Evolutionary conservation across 2,888 invertebrate genomes (phyloP).

Genomic region (Meteorus colon): DNA sequence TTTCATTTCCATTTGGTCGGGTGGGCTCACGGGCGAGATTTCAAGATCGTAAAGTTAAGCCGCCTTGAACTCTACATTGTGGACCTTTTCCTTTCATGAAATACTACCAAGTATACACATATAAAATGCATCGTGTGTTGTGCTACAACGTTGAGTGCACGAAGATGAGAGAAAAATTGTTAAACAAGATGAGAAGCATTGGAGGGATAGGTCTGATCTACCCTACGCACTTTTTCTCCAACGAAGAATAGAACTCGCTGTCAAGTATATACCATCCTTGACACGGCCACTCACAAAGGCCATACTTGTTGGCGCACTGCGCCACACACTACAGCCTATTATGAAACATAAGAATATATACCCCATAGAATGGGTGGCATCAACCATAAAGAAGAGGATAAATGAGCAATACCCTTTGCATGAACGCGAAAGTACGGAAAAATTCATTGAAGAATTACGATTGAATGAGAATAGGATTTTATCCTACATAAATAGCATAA

Average conservation of each 20-base stretch:
- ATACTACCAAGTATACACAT: constrained; percentile 24
- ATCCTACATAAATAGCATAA: too few species aligned
- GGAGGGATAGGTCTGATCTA: constrained; percentile 24
- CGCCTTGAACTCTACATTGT: constrained; percentile 62
- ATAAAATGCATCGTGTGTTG: constrained; percentile 22
- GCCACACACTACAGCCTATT: constrained; percentile 46
- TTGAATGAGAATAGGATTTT: too few species aligned
- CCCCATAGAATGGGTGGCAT: background rate
- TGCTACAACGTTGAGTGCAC: constrained; percentile 37
- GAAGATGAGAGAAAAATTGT: constrained; percentile 15
- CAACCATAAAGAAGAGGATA: constrained; percentile 12
- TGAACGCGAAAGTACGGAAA: constrained; percentile 42
- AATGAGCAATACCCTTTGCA: constrained; percentile 40
- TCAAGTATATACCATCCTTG: constrained; percentile 68
- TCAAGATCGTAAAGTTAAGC: constrained; percentile 72
- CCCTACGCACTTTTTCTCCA: constrained; percentile 21
- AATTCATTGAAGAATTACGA: constrained; percentile 2
- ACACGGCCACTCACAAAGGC: constrained; percentile 67
- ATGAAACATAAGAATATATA: background rate
- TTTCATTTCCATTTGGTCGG: constrained; percentile 70
- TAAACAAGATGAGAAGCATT: constrained; percentile 32
- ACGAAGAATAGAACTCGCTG: constrained; percentile 50
- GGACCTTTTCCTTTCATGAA: constrained; percentile 42
- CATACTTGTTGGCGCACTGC: constrained; percentile 57
- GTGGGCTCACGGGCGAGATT: constrained; percentile 64